Conservation (phyloP, 1,140 invertebrate genomes). For the Chlorops oryzae region DNA sequence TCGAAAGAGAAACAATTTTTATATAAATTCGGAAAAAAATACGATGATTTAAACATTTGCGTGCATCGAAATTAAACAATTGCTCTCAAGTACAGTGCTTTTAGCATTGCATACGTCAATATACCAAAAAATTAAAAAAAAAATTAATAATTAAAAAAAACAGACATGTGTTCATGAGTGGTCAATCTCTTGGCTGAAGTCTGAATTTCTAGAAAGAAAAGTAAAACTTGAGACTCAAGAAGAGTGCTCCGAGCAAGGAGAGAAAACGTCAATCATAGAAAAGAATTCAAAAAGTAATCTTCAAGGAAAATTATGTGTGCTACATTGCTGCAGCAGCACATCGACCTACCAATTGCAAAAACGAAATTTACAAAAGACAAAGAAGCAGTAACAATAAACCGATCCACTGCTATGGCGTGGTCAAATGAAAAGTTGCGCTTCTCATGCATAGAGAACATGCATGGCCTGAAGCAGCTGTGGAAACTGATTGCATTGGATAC, state of each 20-base stretch:
- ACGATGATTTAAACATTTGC: too few species aligned
- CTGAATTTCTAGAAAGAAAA: constrained; percentile 2
- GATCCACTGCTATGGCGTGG: constrained; percentile 35
- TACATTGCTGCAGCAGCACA: constrained; percentile 39
- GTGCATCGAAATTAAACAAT: too few species aligned
- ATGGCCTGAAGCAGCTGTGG: constrained; percentile 42
- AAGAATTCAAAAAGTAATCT: background rate
- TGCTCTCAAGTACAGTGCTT: too few species aligned
- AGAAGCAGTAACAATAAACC: constrained; percentile 6
- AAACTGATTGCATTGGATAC: constrained; percentile 45
- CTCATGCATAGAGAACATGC: constrained; percentile 44
- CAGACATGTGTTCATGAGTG: constrained; percentile 9
- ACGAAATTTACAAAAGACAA: constrained; percentile 15
- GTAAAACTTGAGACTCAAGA: background rate
- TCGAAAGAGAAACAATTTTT: too few species aligned
- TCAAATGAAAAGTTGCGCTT: constrained; percentile 45
- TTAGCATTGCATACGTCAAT: too few species aligned
- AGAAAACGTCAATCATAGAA: background rate
- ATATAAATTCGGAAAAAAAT: too few species aligned
- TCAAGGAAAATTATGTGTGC: constrained; percentile 35
- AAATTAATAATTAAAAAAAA: background rate
- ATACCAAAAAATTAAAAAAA: constrained; percentile 10
- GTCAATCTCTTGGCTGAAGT: too few species aligned
- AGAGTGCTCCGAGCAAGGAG: background rate
- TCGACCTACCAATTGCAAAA: constrained; percentile 12